phyloP scores from a whole-genome alignment of 2,113 vertebrate genomes.

The Rhinoderma darwinii region DNA sequence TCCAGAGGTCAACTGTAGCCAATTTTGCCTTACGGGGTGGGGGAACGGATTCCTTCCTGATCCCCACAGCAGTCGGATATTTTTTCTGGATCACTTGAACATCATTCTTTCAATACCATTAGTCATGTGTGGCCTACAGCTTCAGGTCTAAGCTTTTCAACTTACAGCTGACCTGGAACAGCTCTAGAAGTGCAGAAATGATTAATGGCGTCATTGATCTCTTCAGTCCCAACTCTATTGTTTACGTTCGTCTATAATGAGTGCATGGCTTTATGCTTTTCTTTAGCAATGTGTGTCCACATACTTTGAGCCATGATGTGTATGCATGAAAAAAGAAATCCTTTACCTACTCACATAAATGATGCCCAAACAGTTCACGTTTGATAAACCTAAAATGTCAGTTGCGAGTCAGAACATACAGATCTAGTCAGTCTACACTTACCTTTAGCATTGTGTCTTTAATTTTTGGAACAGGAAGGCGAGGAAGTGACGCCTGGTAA shows the following conservation, averaged over 20 bases:
- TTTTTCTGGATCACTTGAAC: not conserved
- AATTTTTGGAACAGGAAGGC: constrained; percentile 81
- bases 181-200: not conserved
- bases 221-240: not conserved
- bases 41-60: not conserved
- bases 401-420: not conserved
- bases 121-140: not conserved
- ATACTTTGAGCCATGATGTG: not conserved
- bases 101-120: not conserved
- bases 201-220: not conserved
- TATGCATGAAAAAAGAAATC: too few species aligned
- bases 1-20: not conserved
- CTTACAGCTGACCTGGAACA: too few species aligned
- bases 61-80: not conserved
- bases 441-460: constrained; percentile 85
- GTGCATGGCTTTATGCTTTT: not conserved
- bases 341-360: too few species aligned
- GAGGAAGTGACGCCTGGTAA: constrained; percentile 85
- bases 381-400: too few species aligned
- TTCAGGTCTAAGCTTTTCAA: not conserved
- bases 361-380: too few species aligned
- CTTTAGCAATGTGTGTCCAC: not conserved
- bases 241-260: not conserved
- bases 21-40: too few species aligned
- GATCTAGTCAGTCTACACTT: constrained; percentile 57